These are phyloP conservation scores for Camponotus pennsylvanicus DNA, from an alignment of 1,140 invertebrate genomes.

Conservation along the genomic window DNA sequence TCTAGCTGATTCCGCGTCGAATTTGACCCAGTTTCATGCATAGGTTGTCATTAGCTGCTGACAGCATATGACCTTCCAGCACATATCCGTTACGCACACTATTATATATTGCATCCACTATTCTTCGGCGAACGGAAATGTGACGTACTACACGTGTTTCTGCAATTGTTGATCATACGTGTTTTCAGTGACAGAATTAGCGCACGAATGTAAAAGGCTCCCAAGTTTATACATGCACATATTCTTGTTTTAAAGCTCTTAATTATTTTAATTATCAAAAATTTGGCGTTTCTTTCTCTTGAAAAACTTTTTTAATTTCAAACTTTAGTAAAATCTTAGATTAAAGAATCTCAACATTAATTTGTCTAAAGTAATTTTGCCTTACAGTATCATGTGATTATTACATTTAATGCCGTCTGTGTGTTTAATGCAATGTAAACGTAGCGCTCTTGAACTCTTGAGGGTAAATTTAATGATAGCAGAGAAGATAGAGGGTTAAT, in stretches of 20 bases:
- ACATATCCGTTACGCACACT: conserved; percentile 10
- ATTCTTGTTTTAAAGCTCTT: background rate
- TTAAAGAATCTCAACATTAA: no score
- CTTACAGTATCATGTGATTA: no score
- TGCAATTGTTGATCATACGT: conserved; percentile 42
- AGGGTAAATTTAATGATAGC: background rate
- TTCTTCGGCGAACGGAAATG: conserved; percentile 36
- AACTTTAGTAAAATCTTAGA: no score
- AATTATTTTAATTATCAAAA: background rate
- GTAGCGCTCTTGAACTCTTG: no score
- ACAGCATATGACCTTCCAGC: conserved; percentile 37
- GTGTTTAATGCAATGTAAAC: no score
- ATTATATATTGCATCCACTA: conserved; percentile 4
- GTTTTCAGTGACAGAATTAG: conserved; percentile 18
- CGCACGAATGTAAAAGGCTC: background rate
- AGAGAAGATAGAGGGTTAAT: conserved; percentile 2
- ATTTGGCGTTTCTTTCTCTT: background rate
- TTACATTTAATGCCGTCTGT: background rate
- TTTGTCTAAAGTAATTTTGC: no score
- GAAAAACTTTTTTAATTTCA: background rate
- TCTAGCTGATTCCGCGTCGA: conserved; percentile 37
- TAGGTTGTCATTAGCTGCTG: conserved; percentile 49
- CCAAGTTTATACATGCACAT: background rate
- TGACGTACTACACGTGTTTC: conserved; percentile 35
- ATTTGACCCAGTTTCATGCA: conserved; percentile 45